These are phyloP conservation scores for Champsocephalus esox DNA, from an alignment of 2,797 vertebrate species.

Conservation along the genomic window DNA sequence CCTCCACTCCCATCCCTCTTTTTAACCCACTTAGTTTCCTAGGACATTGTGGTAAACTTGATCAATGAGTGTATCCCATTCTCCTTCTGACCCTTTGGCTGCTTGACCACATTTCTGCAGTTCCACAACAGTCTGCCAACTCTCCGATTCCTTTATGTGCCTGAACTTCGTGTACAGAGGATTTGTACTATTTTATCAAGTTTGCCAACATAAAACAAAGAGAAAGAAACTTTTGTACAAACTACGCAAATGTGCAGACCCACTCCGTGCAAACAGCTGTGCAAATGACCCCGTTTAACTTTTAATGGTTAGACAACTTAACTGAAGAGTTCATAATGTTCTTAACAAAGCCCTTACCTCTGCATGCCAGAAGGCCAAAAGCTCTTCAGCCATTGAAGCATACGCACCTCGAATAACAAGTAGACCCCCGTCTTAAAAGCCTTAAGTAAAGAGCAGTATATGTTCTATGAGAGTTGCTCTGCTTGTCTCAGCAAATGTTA, in stretches of 20 bases:
- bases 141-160: background rate
- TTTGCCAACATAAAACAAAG: conserved; percentile 4
- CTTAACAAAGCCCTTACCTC: conserved; percentile 14
- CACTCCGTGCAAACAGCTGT: conserved; percentile 35
- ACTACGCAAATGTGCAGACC: background rate
- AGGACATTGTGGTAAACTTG: conserved; percentile 41
- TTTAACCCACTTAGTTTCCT: conserved; percentile 49
- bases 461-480: conserved; percentile 48
- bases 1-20: conserved; percentile 34
- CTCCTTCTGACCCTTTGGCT: conserved; percentile 20
- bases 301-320: conserved; percentile 28
- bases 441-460: conserved; percentile 27
- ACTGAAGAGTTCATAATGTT: conserved; percentile 32
- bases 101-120: conserved; percentile 22
- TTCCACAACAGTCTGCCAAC: conserved; percentile 4
- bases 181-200: background rate
- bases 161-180: background rate
- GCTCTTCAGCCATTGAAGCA: conserved; percentile 29
- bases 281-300: conserved; percentile 22
- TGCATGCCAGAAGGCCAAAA: conserved; percentile 24
- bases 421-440: conserved; percentile 50
- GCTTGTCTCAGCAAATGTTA: conserved; percentile 66
- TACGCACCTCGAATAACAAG: conserved; percentile 25
- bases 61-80: conserved; percentile 43
- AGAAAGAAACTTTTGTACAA: background rate